Evolutionary conservation across 1,140 invertebrate genomes (phyloP), one percentile per base, ranked within the genome.

Genomic region (Drosophila biarmipes): DNA sequence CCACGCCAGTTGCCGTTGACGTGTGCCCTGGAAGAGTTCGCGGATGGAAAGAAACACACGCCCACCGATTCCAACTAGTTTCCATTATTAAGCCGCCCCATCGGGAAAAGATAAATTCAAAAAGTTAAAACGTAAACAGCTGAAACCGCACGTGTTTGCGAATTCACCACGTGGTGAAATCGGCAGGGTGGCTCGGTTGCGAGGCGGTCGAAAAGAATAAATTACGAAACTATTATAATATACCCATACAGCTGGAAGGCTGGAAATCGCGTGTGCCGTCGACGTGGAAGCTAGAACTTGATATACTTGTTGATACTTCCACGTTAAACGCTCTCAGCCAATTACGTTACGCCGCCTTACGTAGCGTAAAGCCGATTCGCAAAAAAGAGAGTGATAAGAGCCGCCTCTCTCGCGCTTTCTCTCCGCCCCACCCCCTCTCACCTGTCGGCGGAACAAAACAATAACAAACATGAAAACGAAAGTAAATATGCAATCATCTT

Each of bases 381-480:
- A 52, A 37, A 63, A 52, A 37, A 63, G 40, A 67, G 40, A 54
- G 63, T 69, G 67, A 71, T 71, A 69, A 68, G 49, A 37, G 21
- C 0, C 17, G 10, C 6, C 62, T 24, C 49, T 68, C 42, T 38
- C 40, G 17, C 12, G 8, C 11, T 3, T 27, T 35, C 43, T 67
- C 58, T 49, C 57, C 14, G 3, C 8, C 29, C 19, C 14, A n/a
- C 8, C 29, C 19, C 19, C 12, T 12, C 34, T 46, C 12, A 10
- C 51, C 10, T 10, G 37, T 48, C 24, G 29, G n/a, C 27, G 24
- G 29, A 15, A 37, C 67, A 27, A 51, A 67, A 75, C 51, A 81
- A 75, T 56, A 76, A 55, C 52, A 78, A 78, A 90, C 54, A 89
- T 90, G 85, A 80, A 89, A 77, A 85, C 79, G 64, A 90, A 90